Evolutionary conservation across 2,113 vertebrate species (phyloP), one percentile per base, ranked within the genome.

Genomic region (Perognathus longimembris): DNA sequence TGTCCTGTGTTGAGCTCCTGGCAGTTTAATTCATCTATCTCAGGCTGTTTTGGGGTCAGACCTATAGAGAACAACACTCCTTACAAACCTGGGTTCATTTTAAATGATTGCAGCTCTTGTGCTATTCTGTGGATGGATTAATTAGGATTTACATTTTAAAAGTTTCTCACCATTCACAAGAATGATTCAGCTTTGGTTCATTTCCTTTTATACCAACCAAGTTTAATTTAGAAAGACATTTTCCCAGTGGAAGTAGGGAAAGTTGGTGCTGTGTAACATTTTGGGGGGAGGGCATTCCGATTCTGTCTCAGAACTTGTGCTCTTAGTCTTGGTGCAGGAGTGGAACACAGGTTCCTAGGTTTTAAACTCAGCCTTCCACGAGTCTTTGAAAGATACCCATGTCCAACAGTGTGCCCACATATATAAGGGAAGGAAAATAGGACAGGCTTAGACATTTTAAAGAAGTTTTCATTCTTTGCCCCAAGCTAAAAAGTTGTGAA

Each of bases 161-260:
- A 76, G 28, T n/a, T 50, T 59, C 77, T 96, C 85, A 69, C 94
- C 66, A 88, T 90, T 96, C 88, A 86, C 88, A 79, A 28, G 36
- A 64, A 22, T 96, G 94, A 95, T 89, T 97, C 94, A 96, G 76
- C 76, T 32, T 76, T 91, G 80, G 64, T 81, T 97, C 94, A 95
- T 95, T 94, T 96, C 89, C 95, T 91, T 91, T 88, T 54, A 69
- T 74, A 87, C 40, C 40, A 75, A 63, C 59, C n/a, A 32, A 70
- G 77, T 87, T 79, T 89, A 90, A 81, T 92, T 95, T 77, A 94
- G 63, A 75, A 70, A 69, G 59, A 54, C 30, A 63, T 77, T 82
- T 92, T 81, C 83, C n/a, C n/a, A 32, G 50, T 83, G 66, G 83
- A 79, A 83, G 93, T 92, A 61, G 83, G 71, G 66, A 88, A 92